Conservation (phyloP, 1,140 invertebrate species). For the Solenopsis fugax region DNA sequence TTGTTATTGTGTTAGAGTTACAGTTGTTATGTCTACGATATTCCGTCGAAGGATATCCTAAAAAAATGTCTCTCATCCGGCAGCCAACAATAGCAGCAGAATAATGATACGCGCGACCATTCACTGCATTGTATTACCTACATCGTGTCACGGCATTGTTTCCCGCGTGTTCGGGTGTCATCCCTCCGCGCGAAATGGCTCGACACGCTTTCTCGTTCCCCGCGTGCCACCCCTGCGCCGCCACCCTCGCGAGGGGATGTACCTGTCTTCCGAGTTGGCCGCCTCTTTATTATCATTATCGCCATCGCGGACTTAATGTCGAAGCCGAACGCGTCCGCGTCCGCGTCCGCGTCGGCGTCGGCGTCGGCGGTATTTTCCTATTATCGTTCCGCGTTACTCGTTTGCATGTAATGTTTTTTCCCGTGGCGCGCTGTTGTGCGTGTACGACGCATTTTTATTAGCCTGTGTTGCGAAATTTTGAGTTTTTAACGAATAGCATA, state of each 20-base stretch:
- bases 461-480: slow-evolving; percentile 48
- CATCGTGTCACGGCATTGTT: slow-evolving; percentile 72
- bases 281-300: slow-evolving; percentile 76
- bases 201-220: slow-evolving; percentile 53
- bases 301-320: slow-evolving; percentile 70
- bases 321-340: slow-evolving; percentile 50
- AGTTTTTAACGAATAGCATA: slow-evolving; percentile 54
- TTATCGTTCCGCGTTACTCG: slow-evolving; percentile 48
- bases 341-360: not conserved
- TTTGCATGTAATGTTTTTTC: slow-evolving; percentile 45
- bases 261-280: slow-evolving; percentile 59
- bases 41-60: slow-evolving; percentile 30
- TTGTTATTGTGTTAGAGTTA: slow-evolving; percentile 20
- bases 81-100: slow-evolving; percentile 53
- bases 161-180: slow-evolving; percentile 65
- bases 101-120: slow-evolving; percentile 68
- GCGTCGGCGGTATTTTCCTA: slow-evolving; percentile 69
- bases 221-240: not conserved
- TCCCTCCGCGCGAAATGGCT: slow-evolving; percentile 59
- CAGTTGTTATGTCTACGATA: slow-evolving; percentile 8
- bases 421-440: slow-evolving; percentile 23
- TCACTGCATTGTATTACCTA: slow-evolving; percentile 72
- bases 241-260: slow-evolving; percentile 14
- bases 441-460: slow-evolving; percentile 62
- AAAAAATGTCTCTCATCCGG: slow-evolving; percentile 59